Base-by-base conservation (phyloP, 2,797 vertebrate species). In the Aldrovandia affinis region DNA sequence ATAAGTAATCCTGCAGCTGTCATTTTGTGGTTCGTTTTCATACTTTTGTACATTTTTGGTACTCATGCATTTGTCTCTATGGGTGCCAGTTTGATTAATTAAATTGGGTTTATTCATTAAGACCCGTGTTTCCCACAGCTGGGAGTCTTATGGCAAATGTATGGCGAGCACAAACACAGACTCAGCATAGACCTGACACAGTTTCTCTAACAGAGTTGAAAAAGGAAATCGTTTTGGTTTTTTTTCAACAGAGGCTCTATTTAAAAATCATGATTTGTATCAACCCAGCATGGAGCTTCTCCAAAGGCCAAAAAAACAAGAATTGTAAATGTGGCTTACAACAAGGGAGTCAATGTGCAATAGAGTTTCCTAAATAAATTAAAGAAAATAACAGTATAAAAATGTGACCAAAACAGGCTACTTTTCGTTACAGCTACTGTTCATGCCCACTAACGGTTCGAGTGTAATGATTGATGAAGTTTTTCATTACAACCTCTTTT, bases 71-170 rank as follows among this genome's bases (percentile, higher is more conserved):
- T 83, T 15, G 88, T 87, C 89, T 87, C 75, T 63, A 14, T 57
- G 47, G 59, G 47, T 68, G 81, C n/a, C 39, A n/a, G 47, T 36
- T 4, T 87, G 87, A 90, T 91, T 91, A 83, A 92, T 90, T 91
- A 83, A 91, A 93, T 87, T 90, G 47, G 68, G 80, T 63, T 86
- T 84, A 91, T 90, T 92, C 88, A 92, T 89, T 87, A 86, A 84
- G 79, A 88, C 89, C 85, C 86, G 83, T 86, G 73, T 86, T 88
- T 85, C 33, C 81, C 90, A 88, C 88, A 89, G 88, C 86, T 85
- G 85, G 59, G 83, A 63, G 68, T 87, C 65, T 83, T 68, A 90
- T 85, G 33, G 81, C 54, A 86, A 78, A 78, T 85, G 83, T 78
- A 33, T 65, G 4, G 73, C 80, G 18, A 78, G 82, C 84, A 83